Evolutionary conservation across 1,140 invertebrate species (phyloP), one percentile per base, ranked within the genome.

Genomic region (Drosophila novamexicana): DNA sequence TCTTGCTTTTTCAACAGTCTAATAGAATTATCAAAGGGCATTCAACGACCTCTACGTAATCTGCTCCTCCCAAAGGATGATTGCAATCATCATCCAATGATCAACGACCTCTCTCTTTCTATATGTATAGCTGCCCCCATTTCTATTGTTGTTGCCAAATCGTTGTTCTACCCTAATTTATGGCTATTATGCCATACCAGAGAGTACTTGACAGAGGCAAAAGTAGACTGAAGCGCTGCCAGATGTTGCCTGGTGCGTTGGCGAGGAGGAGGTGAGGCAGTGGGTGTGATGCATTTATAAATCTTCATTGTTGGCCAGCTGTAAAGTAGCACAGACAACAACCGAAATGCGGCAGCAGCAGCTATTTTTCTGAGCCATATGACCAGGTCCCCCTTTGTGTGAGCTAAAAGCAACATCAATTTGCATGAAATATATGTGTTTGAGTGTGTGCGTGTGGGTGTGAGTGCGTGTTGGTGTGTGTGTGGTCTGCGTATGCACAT

Each of bases 281-380:
- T 47, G 36, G 36, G 10, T 58, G 63, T 50, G 53, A 18, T 69
- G 71, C 71, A 74, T 74, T 86, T 86, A 86, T 86, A 86, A 86
- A 86, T 86, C 83, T 86, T 88, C 83, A 88, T 88, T 88, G 83
- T 88, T 83, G 83, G 58, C 36, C 75, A 77, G 82, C 79, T 61
- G 84, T 72, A 88, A 88, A 88, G 83, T 88, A 88, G 84, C 76
- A 82, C 66, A 80, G 83, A 88, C 83, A 82, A 82, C 84, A 82
- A 75, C 62, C 65, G 14, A 76, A 85, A 86, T 86, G 80, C 72
- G 58, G 37, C 39, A 47, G 42, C 57, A 62, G 67, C 54, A 75
- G 47, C 61, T 57, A 74, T 71, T 63, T 66, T 79, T 77, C 75
- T 79, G 67, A 64, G 72, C 59, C 62, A 66, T 63, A 40, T 59